Conservation (phyloP, 2,797 vertebrate genomes). For the Mus minutoides region DNA sequence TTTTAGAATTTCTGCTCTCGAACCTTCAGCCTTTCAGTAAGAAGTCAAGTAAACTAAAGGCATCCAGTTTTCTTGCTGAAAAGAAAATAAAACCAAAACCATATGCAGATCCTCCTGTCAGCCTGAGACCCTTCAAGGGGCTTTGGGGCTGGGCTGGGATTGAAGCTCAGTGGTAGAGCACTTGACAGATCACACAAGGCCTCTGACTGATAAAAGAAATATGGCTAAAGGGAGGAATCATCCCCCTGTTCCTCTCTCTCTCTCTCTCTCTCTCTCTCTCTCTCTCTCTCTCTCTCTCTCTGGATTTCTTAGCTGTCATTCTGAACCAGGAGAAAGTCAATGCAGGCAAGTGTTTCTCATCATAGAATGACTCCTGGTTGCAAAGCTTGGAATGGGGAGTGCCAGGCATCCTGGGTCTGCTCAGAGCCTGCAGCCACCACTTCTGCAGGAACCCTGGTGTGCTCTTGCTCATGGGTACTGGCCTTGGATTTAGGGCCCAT, state of each 20-base stretch:
- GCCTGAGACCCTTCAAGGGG: accelerated
- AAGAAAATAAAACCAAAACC: background rate
- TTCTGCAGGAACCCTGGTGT: accelerated
- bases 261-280: no score
- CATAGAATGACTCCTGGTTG: accelerated
- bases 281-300: background rate
- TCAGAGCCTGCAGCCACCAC: accelerated
- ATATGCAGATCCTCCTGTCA: background rate
- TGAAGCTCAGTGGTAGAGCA: background rate
- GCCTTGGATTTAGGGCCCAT: no score
- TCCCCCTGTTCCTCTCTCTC: background rate
- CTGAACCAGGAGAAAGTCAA: background rate
- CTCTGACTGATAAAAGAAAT: background rate
- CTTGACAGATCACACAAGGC: background rate
- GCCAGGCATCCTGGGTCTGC: background rate
- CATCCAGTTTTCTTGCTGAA: background rate
- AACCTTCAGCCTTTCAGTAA: background rate
- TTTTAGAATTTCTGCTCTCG: background rate
- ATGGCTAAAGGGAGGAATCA: background rate
- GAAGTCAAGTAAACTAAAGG: background rate
- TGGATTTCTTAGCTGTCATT: background rate
- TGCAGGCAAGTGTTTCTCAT: no score
- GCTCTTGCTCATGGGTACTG: accelerated
- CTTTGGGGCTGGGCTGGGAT: background rate
- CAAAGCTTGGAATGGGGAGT: accelerated